Evolutionary conservation across 2,113 vertebrate genomes (phyloP).

Genomic region (Chloropsis hardwickii): DNA sequence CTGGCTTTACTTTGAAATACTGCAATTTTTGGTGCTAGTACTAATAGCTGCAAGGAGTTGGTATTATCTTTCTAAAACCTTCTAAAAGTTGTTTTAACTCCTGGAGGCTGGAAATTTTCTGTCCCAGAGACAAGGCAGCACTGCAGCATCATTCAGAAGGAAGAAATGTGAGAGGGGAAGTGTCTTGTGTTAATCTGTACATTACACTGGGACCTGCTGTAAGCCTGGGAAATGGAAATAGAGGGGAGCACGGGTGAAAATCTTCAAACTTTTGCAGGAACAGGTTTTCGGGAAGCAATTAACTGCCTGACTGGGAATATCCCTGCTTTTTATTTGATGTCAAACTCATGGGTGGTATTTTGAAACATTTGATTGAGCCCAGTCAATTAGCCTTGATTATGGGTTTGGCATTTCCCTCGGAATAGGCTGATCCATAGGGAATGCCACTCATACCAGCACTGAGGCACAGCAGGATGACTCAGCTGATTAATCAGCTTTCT

Average conservation of each 20-base stretch:
- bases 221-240: not conserved
- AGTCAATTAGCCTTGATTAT: not conserved
- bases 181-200: not conserved
- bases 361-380: not conserved
- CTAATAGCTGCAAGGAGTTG: not conserved
- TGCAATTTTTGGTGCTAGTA: not conserved
- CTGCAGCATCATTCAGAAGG: not conserved
- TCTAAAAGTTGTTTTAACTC: not conserved
- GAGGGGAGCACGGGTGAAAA: not conserved
- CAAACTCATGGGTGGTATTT: not conserved
- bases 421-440: not conserved
- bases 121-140: not conserved
- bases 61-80: not conserved
- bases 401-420: not conserved
- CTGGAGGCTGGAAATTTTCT: not conserved
- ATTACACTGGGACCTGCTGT: not conserved
- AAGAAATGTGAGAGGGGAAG: not conserved
- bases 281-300: not conserved
- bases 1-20: not conserved
- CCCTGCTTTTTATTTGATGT: not conserved
- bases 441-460: not conserved
- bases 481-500: conserved; percentile 26
- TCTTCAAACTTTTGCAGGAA: not conserved
- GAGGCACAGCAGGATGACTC: conserved; percentile 14
- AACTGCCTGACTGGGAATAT: not conserved